Percentiles rank a stretch among this genome's conserved stretches.
Conservation (phyloP, 2,797 vertebrate species). For the Pseudochromis fuscus region DNA sequence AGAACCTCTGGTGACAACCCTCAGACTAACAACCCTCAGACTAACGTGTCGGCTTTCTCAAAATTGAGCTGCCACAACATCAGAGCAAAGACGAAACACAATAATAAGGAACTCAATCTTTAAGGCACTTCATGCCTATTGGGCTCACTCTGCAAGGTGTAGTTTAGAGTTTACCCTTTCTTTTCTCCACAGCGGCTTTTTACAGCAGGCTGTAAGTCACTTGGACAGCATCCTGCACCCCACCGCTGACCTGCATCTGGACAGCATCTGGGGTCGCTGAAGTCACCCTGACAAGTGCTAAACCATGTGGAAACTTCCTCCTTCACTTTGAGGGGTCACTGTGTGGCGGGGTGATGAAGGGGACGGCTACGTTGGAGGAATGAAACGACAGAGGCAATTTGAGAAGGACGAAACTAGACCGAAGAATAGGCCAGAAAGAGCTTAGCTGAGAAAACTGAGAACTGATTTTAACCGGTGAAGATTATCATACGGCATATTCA, state of each 20-base stretch:
- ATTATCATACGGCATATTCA: slow-evolving; percentile 37
- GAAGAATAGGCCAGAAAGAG: slow-evolving; percentile 7
- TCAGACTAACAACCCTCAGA: slow-evolving; percentile 43
- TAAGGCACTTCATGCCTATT: slow-evolving; percentile 53
- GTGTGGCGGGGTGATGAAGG: slow-evolving; percentile 36
- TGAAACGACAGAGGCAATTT: slow-evolving; percentile 9
- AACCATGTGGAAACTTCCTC: slow-evolving; percentile 83
- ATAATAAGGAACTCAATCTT: slow-evolving; percentile 60
- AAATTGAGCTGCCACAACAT: slow-evolving; percentile 60
- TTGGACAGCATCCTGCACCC: slow-evolving; percentile 71
- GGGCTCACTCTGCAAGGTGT: slow-evolving; percentile 59
- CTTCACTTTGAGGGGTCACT: slow-evolving; percentile 58
- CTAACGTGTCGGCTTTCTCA: slow-evolving; percentile 58
- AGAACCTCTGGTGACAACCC: slow-evolving; percentile 66
- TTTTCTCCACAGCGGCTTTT: slow-evolving; percentile 62
- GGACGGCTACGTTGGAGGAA: slow-evolving; percentile 19
- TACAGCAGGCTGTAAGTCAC: slow-evolving; percentile 84
- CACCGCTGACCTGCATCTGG: slow-evolving; percentile 86
- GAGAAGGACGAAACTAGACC: background rate
- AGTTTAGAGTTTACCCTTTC: slow-evolving; percentile 60
- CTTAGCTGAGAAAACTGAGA: slow-evolving; percentile 22
- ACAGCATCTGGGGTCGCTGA: slow-evolving; percentile 83
- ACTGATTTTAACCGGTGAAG: slow-evolving; percentile 2
- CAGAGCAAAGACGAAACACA: slow-evolving; percentile 37
- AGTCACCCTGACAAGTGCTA: slow-evolving; percentile 81